Base-by-base conservation (phyloP, 2,797 vertebrate genomes). In the Neostethus bicornis region DNA sequence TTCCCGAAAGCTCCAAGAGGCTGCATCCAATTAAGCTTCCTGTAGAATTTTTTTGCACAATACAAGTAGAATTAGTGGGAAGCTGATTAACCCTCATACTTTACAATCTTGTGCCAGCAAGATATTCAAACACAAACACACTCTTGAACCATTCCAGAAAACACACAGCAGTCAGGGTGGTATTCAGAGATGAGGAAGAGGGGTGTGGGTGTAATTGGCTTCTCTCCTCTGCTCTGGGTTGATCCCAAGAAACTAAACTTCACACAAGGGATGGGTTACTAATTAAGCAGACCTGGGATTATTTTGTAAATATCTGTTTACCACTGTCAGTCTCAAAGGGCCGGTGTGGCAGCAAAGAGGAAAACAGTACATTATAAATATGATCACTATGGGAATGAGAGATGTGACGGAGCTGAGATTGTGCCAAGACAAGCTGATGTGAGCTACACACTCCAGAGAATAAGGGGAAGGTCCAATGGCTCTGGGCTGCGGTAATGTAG, bases 291-390 rank as follows among this genome's bases (percentile, higher is more conserved):
- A 81, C 72, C 64, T 79, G 90, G 91, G 92, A 92, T 92, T 92
- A 90, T 92, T 92, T 91, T 89, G 90, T 90, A 92, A 92, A 91
- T 93, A 91, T 87, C 85, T 88, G 89, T 88, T 90, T 88, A 91
- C 84, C 81, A 81, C 85, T 37, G 45, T 35, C 67, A 63, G 59
- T 83, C 83, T 84, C 61, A 60, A 80, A 70, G 77, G 69, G 35
- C 32, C 4, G 20, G 32, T 23, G 51, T 19, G 39, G 52, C 35
- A 55, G 71, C 44, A 19, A 51, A 58, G 66, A 79, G 75, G 73
- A 84, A 87, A 89, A 87, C 79, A 85, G 51, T 70, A 69, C 65
- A 77, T 76, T 79, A 75, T 89, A 85, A 90, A 90, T 84, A 89
- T 72, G 55, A 79, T 71, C 83, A 76, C 83, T 81, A 66, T 55